Evolutionary conservation across 2,113 vertebrate genomes (phyloP).

Genomic region (Forbesichthys agassizii): DNA sequence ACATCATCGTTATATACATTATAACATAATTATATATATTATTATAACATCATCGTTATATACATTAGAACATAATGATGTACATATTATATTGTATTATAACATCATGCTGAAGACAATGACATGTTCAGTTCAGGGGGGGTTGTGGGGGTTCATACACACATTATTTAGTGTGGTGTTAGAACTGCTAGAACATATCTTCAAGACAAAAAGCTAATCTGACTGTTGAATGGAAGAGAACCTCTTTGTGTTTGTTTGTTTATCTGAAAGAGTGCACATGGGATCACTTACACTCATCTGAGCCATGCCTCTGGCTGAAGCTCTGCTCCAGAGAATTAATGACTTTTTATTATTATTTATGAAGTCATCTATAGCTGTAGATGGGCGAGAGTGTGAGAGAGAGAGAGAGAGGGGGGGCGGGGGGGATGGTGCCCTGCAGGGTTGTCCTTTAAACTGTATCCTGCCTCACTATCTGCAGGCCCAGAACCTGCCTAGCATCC

Average conservation of each 20-base stretch:
- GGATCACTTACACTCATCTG: slow-evolving; percentile 85
- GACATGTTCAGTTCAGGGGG: too few relatives aligned
- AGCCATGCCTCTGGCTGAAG: slow-evolving; percentile 84
- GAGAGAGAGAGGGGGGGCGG: too few relatives aligned
- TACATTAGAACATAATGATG: too few relatives aligned
- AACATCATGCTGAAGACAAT: too few relatives aligned
- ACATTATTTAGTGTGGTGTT: not conserved
- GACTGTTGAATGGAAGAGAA: slow-evolving; percentile 71
- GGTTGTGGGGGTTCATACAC: too few relatives aligned
- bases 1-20: too few relatives aligned
- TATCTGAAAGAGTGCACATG: slow-evolving; percentile 99
- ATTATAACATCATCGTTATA: too few relatives aligned
- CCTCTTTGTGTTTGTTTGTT: slow-evolving; percentile 81
- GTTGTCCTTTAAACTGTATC: slow-evolving; percentile 81
- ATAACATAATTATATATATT: too few relatives aligned
- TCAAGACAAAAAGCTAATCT: slow-evolving; percentile 74
- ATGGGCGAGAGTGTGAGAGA: slow-evolving; percentile 36
- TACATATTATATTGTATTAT: too few relatives aligned
- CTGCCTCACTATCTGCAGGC: slow-evolving; percentile 79
- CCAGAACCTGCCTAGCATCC: slow-evolving; percentile 70
- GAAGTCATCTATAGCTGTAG: slow-evolving; percentile 79
- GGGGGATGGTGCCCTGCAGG: slow-evolving; percentile 71
- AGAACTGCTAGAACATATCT: slow-evolving; percentile 50
- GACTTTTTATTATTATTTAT: slow-evolving; percentile 91
- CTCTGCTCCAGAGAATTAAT: slow-evolving; percentile 98